Evolutionary conservation across 2,113 vertebrate genomes (phyloP), one percentile per base, ranked within the genome.

Genomic region (Poeciliopsis turrubarensis): DNA sequence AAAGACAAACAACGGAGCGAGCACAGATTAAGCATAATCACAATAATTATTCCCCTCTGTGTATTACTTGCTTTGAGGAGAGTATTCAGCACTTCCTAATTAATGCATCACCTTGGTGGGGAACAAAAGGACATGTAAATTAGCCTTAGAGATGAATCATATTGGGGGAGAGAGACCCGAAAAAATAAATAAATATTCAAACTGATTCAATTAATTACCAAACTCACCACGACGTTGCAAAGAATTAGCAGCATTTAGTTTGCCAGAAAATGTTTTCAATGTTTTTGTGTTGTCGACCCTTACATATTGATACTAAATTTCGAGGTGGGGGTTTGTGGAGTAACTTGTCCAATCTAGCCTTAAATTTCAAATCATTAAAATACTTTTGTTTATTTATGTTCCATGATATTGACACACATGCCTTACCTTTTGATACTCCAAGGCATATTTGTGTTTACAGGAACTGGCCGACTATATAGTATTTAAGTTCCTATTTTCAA

Each of bases 21-120:
- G 68, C 37, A 79, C 74, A 89, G 85, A 91, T 88, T 85, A 87
- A 81, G 79, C 80, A 89, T 94, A 94, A 93, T 93, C 87, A 90
- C 47, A 86, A 86, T 90, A 87, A 93, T 92, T 92, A 89, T 79
- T 93, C 90, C 72, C 78, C 86, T 84, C 71, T 82, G 84, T 87
- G 91, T 79, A 81, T 90, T 89, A 82, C 75, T 89, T 89, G 80
- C 89, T 90, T 82, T 29, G 72, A 91, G 71, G 78, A 78, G 87
- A 89, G 84, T 80, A 77, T 86, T 90, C 79, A 80, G 79, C 77
- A 80, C 66, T 63, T 75, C 65, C 80, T 92, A 92, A 93, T 92
- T 81, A 92, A 90, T 78, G 78, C 85, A 72, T 65, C 69, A 76
- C 82, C 82, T 80, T 74, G 86, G 77, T n/a, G 84, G 80, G 72